Percentiles rank a stretch among this genome's conserved stretches.
Evolutionary conservation across 2,113 vertebrate species (phyloP).

Genomic region (Perognathus longimembris): DNA sequence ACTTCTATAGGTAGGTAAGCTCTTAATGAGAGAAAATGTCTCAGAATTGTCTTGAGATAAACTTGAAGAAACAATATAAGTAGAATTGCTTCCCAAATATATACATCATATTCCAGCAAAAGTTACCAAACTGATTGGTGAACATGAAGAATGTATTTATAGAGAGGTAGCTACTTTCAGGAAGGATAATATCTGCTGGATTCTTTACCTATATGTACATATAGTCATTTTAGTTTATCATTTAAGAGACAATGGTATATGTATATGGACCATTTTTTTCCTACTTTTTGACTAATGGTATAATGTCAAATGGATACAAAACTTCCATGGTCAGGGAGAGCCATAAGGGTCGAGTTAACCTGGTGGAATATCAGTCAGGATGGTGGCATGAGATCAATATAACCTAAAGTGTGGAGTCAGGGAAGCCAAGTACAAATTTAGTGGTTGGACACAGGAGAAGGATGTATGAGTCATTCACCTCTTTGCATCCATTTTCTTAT

Average conservation of each 20-base stretch:
- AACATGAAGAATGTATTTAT: not conserved
- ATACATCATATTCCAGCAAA: conserved; percentile 13
- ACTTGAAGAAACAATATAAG: conserved; percentile 40
- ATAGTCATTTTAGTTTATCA: conserved; percentile 19
- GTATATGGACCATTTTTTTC: conserved; percentile 14
- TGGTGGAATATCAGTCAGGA: not conserved
- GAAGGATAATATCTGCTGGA: not conserved
- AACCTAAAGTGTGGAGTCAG: not conserved
- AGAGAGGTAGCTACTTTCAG: conserved; percentile 19
- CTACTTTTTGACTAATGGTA: conserved; percentile 21
- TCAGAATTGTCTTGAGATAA: conserved; percentile 52
- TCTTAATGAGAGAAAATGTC: conserved; percentile 7
- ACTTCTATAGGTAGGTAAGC: not conserved
- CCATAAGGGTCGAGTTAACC: not conserved
- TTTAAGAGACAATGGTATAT: not conserved
- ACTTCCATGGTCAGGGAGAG: not conserved
- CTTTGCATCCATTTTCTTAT: not conserved
- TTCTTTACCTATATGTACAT: not conserved
- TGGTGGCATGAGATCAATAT: conserved; percentile 9
- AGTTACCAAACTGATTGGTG: conserved; percentile 27
- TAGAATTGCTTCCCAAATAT: not conserved
- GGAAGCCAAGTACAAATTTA: conserved; percentile 43
- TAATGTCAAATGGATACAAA: conserved; percentile 25
- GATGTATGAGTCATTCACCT: not conserved
- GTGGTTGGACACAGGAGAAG: not conserved